Conservation (phyloP, 2,888 invertebrate genomes). For the Calameuta filiformis region DNA sequence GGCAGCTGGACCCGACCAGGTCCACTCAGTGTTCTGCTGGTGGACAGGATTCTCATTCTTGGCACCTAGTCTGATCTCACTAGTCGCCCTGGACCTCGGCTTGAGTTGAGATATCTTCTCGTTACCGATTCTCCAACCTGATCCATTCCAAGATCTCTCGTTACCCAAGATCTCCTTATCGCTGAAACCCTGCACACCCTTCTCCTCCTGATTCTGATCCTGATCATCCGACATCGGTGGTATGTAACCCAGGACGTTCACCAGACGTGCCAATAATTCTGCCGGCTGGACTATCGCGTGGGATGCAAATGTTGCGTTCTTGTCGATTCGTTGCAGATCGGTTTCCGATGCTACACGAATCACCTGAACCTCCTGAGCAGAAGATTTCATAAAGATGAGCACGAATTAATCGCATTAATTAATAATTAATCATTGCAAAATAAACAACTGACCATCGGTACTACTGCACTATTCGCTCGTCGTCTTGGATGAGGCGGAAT, state of each 20-base stretch:
- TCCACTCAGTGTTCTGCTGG: constrained; percentile 67
- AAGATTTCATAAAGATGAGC: neutral
- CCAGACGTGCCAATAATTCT: constrained; percentile 80
- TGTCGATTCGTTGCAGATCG: constrained; percentile 82
- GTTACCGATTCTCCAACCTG: constrained; percentile 71
- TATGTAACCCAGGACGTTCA: constrained; percentile 77
- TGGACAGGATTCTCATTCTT: constrained; percentile 52
- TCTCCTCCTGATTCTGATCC: constrained; percentile 6
- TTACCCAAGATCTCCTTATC: constrained; percentile 80
- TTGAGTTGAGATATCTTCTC: constrained; percentile 62
- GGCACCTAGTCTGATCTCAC: constrained; percentile 68
- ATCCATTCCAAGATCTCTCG: constrained; percentile 67
- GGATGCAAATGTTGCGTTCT: constrained; percentile 79
- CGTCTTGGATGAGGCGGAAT: constrained; percentile 54
- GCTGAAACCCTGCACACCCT: constrained; percentile 76
- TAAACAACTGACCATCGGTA: constrained; percentile 48
- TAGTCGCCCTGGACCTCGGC: constrained; percentile 72
- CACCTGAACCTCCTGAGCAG: constrained; percentile 59
- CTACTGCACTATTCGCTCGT: constrained; percentile 62
- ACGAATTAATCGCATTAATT: neutral
- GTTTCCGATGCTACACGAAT: constrained; percentile 80
- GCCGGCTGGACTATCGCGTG: constrained; percentile 80
- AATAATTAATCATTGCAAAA: neutral
- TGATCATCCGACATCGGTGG: constrained; percentile 54
- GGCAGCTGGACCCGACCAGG: constrained; percentile 78